Evolutionary conservation across 2,797 vertebrate genomes (phyloP).

Genomic region (Graptemys geographica): DNA sequence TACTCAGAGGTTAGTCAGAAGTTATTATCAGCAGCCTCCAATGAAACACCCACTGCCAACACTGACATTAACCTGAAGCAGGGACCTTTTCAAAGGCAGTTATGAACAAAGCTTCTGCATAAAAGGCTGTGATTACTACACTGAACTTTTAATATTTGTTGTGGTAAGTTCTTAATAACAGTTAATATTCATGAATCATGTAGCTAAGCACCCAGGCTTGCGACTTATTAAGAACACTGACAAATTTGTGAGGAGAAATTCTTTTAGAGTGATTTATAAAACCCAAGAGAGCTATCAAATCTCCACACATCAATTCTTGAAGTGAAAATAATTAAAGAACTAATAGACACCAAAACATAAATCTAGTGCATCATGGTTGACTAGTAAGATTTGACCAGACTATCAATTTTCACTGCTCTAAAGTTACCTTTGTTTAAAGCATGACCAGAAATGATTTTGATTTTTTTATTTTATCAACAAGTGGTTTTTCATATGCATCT

Average conservation of each 20-base stretch:
- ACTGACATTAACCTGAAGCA: slow-evolving; percentile 13
- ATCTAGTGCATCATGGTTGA: slow-evolving; percentile 20
- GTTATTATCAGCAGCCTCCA: not conserved
- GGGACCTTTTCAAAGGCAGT: slow-evolving; percentile 10
- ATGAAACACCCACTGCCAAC: slow-evolving; percentile 1
- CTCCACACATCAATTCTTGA: slow-evolving; percentile 65
- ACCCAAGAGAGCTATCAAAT: slow-evolving; percentile 61
- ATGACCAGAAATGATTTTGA: slow-evolving; percentile 38
- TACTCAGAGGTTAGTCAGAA: not conserved
- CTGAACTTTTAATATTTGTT: slow-evolving; percentile 67
- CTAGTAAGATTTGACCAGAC: slow-evolving; percentile 37
- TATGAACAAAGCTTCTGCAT: slow-evolving; percentile 56
- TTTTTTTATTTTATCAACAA: slow-evolving; percentile 46
- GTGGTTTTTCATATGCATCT: slow-evolving; percentile 39
- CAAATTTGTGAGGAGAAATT: slow-evolving; percentile 57
- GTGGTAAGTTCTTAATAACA: slow-evolving; percentile 54
- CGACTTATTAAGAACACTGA: slow-evolving; percentile 45
- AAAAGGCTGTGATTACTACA: slow-evolving; percentile 61
- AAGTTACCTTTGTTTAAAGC: slow-evolving; percentile 51
- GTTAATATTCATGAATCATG: slow-evolving; percentile 68
- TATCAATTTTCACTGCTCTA: slow-evolving; percentile 47
- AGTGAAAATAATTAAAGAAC: slow-evolving; percentile 70
- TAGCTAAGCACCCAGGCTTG: slow-evolving; percentile 32
- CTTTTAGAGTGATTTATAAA: slow-evolving; percentile 69
- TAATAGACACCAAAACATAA: slow-evolving; percentile 65